Percentiles rank a stretch among this genome's conserved stretches.
Conservation (phyloP, 2,888 invertebrate genomes). For the Adelphocoris suturalis region DNA sequence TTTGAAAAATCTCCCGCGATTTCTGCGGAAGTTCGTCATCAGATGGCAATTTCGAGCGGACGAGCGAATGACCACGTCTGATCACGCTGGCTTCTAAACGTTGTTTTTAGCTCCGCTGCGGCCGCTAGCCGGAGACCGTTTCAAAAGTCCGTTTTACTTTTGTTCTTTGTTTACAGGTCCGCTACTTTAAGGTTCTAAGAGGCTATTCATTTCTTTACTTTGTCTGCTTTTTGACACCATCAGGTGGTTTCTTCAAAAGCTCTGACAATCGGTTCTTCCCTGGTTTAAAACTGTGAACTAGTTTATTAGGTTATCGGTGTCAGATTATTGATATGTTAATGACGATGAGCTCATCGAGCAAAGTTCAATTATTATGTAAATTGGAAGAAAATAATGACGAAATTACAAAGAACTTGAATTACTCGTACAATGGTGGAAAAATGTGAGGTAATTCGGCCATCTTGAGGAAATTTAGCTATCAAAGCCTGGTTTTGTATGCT, state of each 20-base stretch:
- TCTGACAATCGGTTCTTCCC: no score
- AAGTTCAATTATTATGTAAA: no score
- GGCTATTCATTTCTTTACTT: conserved; percentile 36
- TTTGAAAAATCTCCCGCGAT: conserved; percentile 8
- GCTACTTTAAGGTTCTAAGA: conserved; percentile 19
- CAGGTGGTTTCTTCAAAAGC: background rate
- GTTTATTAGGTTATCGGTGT: no score
- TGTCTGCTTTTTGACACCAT: background rate
- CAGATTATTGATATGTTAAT: no score
- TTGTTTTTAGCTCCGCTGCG: conserved; percentile 35
- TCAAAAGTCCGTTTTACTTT: conserved; percentile 39
- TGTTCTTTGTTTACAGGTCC: conserved; percentile 36
- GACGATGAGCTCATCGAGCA: no score
- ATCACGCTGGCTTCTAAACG: conserved; percentile 31
- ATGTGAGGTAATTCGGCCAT: no score
- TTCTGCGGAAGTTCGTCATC: conserved; percentile 25
- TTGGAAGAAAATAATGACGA: no score
- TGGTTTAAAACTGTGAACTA: no score
- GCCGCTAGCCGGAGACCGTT: conserved; percentile 39
- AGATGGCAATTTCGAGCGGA: background rate
- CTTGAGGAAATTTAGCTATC: no score
- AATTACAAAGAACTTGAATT: no score
- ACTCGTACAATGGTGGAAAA: no score
- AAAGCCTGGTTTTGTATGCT: no score
- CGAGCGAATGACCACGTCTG: conserved; percentile 34